phyloP scores from a whole-genome alignment of 2,797 vertebrate genomes.

The Myotis planiceps region DNA sequence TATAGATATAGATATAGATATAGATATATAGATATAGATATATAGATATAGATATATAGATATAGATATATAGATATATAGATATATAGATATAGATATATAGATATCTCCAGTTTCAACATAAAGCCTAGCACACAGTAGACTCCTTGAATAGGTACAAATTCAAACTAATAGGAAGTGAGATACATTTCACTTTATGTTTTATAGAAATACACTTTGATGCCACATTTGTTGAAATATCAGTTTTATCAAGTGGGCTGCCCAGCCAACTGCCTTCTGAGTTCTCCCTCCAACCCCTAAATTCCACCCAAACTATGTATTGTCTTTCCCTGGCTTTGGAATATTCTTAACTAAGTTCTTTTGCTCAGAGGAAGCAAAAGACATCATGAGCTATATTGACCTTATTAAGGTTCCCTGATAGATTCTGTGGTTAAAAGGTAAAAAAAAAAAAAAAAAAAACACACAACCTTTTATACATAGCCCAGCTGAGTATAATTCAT shows the following conservation, averaged over 20 bases:
- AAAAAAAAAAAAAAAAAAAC: neutral
- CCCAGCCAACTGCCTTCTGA: neutral
- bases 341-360: neutral
- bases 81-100: no score
- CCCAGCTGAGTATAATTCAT: neutral
- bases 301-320: neutral
- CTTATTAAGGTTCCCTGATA: neutral
- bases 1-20: no score
- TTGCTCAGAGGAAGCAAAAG: neutral
- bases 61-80: no score
- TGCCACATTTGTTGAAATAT: neutral
- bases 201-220: slow-evolving; percentile 8
- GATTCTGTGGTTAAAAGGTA: neutral
- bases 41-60: no score
- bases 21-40: no score
- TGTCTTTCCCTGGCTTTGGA: neutral
- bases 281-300: neutral
- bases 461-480: neutral
- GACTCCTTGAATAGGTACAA: neutral
- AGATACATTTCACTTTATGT: neutral
- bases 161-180: neutral
- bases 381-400: neutral
- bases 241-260: neutral
- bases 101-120: neutral
- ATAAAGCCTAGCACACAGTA: neutral